Conservation (phyloP, 2,113 vertebrate species). For the Otus sunia region DNA sequence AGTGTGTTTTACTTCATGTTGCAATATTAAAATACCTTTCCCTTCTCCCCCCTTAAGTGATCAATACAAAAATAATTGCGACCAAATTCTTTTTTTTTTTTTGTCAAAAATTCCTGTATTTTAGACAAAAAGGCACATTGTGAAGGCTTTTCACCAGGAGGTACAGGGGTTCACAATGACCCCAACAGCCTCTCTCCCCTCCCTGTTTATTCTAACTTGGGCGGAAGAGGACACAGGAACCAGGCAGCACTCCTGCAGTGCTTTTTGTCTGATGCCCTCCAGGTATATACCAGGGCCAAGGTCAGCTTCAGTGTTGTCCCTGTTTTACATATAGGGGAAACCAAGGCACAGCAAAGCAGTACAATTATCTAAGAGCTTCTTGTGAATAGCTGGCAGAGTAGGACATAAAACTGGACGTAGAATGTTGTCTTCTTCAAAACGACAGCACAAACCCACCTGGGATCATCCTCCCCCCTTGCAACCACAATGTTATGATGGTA, state of each 20-base stretch:
- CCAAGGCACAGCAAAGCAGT: slow-evolving; percentile 47
- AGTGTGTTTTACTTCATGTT: slow-evolving; percentile 70
- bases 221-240: neutral
- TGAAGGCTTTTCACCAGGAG: slow-evolving; percentile 14
- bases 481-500: neutral
- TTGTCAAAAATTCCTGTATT: neutral
- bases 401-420: neutral
- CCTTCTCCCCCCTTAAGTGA: neutral
- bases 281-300: neutral
- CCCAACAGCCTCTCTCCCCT: neutral
- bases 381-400: neutral
- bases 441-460: neutral
- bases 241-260: neutral
- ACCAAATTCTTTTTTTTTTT: neutral
- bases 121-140: slow-evolving; percentile 68
- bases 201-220: neutral
- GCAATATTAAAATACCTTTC: slow-evolving; percentile 54
- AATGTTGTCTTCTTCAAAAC: neutral
- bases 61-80: slow-evolving; percentile 59
- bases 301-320: neutral
- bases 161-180: neutral
- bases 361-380: slow-evolving; percentile 23
- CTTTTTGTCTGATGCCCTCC: neutral
- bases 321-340: neutral
- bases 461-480: neutral